Evolutionary conservation across 2,797 vertebrate genomes (phyloP).

Genomic region (Aviceda cuculoides): DNA sequence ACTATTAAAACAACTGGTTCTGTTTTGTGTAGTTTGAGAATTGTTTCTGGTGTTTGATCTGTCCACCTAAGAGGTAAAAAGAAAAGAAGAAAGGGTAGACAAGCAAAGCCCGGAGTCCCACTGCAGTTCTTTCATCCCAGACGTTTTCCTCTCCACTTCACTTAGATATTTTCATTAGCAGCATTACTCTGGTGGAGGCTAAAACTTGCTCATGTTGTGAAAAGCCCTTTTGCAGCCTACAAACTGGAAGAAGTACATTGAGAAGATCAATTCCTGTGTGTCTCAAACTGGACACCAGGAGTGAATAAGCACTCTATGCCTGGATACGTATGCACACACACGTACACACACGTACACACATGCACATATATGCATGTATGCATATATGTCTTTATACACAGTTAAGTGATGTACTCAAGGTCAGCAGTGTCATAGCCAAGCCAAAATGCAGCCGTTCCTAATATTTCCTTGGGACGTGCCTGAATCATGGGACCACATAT

Average conservation of each 20-base stretch:
- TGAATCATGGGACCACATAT: neutral
- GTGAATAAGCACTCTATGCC: neutral
- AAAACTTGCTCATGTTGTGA: neutral
- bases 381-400: neutral
- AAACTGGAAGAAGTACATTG: neutral
- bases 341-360: fast-evolving
- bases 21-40: neutral
- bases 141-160: neutral
- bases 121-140: neutral
- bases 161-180: neutral
- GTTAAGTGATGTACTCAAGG: neutral
- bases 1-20: neutral
- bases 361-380: neutral
- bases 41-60: neutral
- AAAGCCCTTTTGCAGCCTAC: neutral
- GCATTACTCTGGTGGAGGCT: neutral
- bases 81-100: neutral
- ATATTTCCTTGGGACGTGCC: neutral
- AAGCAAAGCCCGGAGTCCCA: neutral
- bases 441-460: neutral
- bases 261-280: neutral
- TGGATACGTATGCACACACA: neutral
- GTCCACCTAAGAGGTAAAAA: neutral
- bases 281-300: neutral
- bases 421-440: neutral